Percentiles rank a stretch among this genome's conserved stretches.
phyloP scores from a whole-genome alignment of 1,140 invertebrate genomes.

The Lutraria rhynchaena region DNA sequence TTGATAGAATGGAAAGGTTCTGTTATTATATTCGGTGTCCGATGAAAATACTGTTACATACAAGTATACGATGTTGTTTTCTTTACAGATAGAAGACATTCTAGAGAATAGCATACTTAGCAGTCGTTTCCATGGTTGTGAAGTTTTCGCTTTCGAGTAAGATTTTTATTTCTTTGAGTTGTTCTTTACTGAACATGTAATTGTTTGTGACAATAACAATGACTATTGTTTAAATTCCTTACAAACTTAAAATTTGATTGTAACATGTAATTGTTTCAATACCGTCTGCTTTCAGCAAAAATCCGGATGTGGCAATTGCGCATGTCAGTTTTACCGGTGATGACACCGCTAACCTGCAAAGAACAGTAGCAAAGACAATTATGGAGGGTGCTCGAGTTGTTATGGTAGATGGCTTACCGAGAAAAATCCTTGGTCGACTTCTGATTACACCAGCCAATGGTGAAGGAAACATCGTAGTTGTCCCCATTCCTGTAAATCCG shows the following conservation, averaged over 20 bases:
- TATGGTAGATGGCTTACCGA: constrained; percentile 19
- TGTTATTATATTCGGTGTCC: too few relatives aligned
- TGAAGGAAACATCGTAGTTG: constrained; percentile 38
- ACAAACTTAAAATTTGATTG: too few relatives aligned
- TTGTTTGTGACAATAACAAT: too few relatives aligned
- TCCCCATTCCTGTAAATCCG: constrained; percentile 51
- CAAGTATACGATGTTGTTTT: neutral
- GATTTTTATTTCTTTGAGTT: constrained; percentile 2
- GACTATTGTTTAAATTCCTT: too few relatives aligned
- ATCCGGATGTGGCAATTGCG: constrained; percentile 44
- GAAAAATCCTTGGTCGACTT: constrained; percentile 51
- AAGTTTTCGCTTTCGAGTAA: constrained; percentile 51
- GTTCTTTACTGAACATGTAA: too few relatives aligned
- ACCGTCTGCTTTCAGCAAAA: constrained; percentile 42
- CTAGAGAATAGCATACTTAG: constrained; percentile 8
- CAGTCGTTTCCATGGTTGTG: constrained; percentile 29
- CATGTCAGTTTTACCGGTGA: constrained; percentile 47
- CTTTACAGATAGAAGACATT: constrained; percentile 47
- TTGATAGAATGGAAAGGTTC: too few relatives aligned
- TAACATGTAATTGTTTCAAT: too few relatives aligned
- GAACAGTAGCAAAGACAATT: constrained; percentile 11
- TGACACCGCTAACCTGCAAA: constrained; percentile 12
- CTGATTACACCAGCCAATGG: constrained; percentile 45
- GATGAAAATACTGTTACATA: too few relatives aligned
- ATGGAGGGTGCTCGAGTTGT: constrained; percentile 47